Percentiles rank a stretch among this genome's conserved stretches.
Evolutionary conservation across 2,797 vertebrate genomes (phyloP).

Genomic region (Monodelphis domestica): DNA sequence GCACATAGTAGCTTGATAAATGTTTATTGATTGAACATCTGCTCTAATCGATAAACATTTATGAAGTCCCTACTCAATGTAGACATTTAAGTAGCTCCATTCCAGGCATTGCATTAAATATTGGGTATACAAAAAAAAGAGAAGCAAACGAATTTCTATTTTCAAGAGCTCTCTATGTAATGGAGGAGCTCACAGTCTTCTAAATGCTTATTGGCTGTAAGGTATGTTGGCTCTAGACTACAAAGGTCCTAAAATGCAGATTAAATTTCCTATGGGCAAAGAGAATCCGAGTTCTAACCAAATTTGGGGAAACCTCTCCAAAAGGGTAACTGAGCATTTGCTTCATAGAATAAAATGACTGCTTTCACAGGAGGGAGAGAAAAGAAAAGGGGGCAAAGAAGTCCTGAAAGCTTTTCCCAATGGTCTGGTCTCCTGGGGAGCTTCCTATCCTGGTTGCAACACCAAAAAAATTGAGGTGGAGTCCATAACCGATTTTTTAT

Average conservation of each 20-base stretch:
- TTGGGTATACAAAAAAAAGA: not conserved
- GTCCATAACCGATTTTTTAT: not conserved
- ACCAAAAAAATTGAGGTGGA: not conserved
- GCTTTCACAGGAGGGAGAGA: not conserved
- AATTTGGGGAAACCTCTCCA: not conserved
- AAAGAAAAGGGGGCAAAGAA: not conserved
- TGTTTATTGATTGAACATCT: not conserved
- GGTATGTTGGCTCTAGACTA: not conserved
- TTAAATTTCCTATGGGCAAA: not conserved
- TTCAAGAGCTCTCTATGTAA: not conserved
- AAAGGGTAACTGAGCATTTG: not conserved
- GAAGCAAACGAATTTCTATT: not conserved
- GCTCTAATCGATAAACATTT: not conserved
- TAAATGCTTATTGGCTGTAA: not conserved
- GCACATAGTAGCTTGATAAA: not conserved
- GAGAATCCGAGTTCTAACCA: not conserved
- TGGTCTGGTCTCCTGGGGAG: not conserved
- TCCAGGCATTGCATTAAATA: not conserved
- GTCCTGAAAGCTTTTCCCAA: not conserved
- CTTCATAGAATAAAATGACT: not conserved
- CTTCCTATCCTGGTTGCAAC: not conserved
- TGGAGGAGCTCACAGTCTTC: not conserved
- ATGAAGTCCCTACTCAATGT: not conserved
- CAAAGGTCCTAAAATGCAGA: not conserved
- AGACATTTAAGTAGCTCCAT: not conserved